Evolutionary conservation across 2,888 invertebrate species (phyloP), one percentile per base, ranked within the genome.

Genomic region (Patella caerulea): DNA sequence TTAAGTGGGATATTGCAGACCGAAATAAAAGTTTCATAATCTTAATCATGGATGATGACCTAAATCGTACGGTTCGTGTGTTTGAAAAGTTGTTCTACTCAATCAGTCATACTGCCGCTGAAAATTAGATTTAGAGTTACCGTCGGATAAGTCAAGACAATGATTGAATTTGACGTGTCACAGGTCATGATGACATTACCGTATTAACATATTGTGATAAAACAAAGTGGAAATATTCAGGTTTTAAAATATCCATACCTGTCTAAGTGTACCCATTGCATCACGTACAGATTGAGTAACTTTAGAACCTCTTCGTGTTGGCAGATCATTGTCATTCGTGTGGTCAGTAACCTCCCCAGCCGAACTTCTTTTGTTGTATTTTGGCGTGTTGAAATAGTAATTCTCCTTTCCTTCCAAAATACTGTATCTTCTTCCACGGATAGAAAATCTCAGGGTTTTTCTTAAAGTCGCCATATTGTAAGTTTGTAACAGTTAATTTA

Each of bases 181-280:
- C 9, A 4, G 45, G 45, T 45, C 45, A 45, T 0, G 45, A 7
- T 45, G 45, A 9, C 9, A 45, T 5, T 5, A 5, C 34, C 5
- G 34, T 34, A 34, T 5, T 29, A 2, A 29, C 4, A 34, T 34
- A 34, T 34, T 34, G 34, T 34, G 34, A 34, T 34, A 34, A 34
- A 34, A 34, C 7, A 45, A 45, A 1, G 45, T 45, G 45, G 45
- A 45, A 45, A 45, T 7, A 45, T 45, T 45, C 45, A 45, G 7
- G 9, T 45, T 45, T 45, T 45, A 14, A 15, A 45, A 73, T 52
- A 4, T 53, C 19, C 55, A 55, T 73, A 87, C 88, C 87, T 89
- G 88, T 82, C 84, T 84, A 45, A 89, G 78, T 53, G 81, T 85
- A 53, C 88, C 89, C 55, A 89, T 86, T 19, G 87, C 89, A 81